Conservation (phyloP, 2,797 vertebrate genomes). For the Enteromius radiatus region DNA sequence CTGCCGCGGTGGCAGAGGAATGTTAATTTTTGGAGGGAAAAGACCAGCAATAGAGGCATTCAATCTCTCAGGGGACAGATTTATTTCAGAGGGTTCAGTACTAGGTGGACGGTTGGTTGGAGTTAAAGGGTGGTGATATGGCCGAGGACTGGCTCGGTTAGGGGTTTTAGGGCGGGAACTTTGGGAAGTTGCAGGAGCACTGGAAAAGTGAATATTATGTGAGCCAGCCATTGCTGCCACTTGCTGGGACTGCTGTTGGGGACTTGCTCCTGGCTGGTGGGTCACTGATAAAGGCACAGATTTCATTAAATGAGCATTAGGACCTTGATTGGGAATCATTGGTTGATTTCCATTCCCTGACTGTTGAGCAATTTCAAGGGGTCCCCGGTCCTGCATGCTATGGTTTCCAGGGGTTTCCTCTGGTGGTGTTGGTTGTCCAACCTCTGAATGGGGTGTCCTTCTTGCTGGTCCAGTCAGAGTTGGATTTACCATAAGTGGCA, state of each 20-base stretch:
- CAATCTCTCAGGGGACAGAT: constrained; percentile 95
- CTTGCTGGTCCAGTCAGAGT: constrained; percentile 83
- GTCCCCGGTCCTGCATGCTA: constrained; percentile 82
- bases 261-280: constrained; percentile 87
- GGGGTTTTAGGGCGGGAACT: constrained; percentile 97
- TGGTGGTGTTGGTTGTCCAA: constrained; percentile 83
- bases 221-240: constrained; percentile 81
- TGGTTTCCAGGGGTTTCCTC: constrained; percentile 82
- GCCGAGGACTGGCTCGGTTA: constrained; percentile 95
- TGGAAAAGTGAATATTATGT: constrained; percentile 90
- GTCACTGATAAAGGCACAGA: constrained; percentile 85
- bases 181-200: constrained; percentile 88
- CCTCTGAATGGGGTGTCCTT: constrained; percentile 91
- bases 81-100: constrained; percentile 98
- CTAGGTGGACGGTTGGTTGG: constrained; percentile 97
- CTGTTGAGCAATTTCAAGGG: constrained; percentile 80
- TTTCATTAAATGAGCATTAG: constrained; percentile 91
- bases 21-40: constrained; percentile 99
- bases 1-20: constrained; percentile 93
- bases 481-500: constrained; percentile 86
- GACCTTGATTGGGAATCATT: constrained; percentile 82
- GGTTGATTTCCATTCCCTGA: constrained; percentile 87
- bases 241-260: constrained; percentile 83
- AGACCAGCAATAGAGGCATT: constrained; percentile 98
- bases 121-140: constrained; percentile 96